phyloP scores from a whole-genome alignment of 64 coral and sea anemone species.

The Acropora yongei region DNA sequence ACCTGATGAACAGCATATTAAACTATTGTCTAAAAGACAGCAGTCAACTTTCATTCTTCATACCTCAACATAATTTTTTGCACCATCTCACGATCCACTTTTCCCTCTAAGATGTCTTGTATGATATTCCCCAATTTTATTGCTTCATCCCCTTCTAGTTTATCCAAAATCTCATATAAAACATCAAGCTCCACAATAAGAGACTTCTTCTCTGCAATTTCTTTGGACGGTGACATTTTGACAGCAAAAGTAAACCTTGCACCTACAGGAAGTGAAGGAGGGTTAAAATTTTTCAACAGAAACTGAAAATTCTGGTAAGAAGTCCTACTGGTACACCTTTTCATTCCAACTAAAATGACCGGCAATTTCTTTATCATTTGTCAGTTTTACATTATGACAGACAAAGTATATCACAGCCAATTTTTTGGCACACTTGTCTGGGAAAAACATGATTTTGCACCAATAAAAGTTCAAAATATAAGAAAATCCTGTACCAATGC shows the following conservation, averaged over 20 bases:
- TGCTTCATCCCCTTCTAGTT: slow-evolving; percentile 23
- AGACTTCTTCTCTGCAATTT: slow-evolving; percentile 49
- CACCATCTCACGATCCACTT: slow-evolving; percentile 24
- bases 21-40: too few relatives aligned
- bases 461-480: too few relatives aligned
- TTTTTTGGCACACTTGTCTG: too few relatives aligned
- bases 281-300: not conserved
- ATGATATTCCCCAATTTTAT: slow-evolving; percentile 46
- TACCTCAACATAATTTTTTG: slow-evolving; percentile 24
- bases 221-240: slow-evolving; percentile 78
- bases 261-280: slow-evolving; percentile 27
- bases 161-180: slow-evolving; percentile 13
- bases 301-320: not conserved
- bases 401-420: too few relatives aligned
- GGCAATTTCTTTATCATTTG: too few relatives aligned
- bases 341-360: too few relatives aligned
- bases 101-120: slow-evolving; percentile 54
- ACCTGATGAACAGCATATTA: too few relatives aligned
- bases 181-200: slow-evolving; percentile 10
- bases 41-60: slow-evolving; percentile 26
- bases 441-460: too few relatives aligned
- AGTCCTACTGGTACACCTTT: too few relatives aligned
- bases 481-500: too few relatives aligned
- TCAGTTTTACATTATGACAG: too few relatives aligned
- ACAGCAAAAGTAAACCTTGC: slow-evolving; percentile 80